A percentile compares a stretch with the other conserved stretches of the same genome.
phyloP scores from a whole-genome alignment of 2,888 invertebrate species.

The Pristionchus entomophagus region DNA sequence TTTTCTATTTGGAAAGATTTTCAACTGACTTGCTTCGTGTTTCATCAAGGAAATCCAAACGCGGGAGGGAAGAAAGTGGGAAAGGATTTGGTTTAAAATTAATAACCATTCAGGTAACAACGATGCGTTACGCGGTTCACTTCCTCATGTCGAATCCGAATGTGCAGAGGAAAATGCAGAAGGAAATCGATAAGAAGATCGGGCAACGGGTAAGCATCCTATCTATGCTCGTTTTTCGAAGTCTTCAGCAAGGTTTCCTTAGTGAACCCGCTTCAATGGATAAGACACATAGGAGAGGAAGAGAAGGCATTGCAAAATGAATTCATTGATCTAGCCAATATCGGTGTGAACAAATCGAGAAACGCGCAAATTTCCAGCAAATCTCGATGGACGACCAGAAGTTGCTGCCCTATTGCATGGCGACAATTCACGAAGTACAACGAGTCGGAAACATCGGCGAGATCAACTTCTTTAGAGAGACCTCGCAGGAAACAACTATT shows the following conservation, averaged over 20 bases:
- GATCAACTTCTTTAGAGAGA: slow-evolving; percentile 12
- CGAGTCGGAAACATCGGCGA: not conserved
- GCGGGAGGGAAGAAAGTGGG: too few species aligned
- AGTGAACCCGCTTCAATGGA: too few species aligned
- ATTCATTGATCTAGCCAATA: too few species aligned
- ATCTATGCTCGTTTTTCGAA: too few species aligned
- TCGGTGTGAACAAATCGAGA: too few species aligned
- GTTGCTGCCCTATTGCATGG: slow-evolving; percentile 5
- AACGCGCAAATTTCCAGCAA: not conserved
- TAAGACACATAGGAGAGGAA: too few species aligned
- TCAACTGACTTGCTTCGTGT: too few species aligned
- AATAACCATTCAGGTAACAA: not conserved
- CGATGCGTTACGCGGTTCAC: slow-evolving; percentile 10
- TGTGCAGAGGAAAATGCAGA: slow-evolving; percentile 35
- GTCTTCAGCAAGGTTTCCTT: too few species aligned
- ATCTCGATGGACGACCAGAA: slow-evolving; percentile 22
- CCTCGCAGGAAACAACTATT: not conserved
- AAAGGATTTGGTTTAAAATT: too few species aligned
- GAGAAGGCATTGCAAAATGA: too few species aligned
- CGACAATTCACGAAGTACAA: slow-evolving; percentile 18
- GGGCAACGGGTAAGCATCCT: slow-evolving; percentile 13
- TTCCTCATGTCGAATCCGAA: slow-evolving; percentile 30
- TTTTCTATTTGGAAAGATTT: too few species aligned
- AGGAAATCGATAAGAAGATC: slow-evolving; percentile 33
- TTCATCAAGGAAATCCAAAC: too few species aligned